Evolutionary conservation across 92 coral and sea anemone species (phyloP).

Genomic region (Zoanthus gigantus): DNA sequence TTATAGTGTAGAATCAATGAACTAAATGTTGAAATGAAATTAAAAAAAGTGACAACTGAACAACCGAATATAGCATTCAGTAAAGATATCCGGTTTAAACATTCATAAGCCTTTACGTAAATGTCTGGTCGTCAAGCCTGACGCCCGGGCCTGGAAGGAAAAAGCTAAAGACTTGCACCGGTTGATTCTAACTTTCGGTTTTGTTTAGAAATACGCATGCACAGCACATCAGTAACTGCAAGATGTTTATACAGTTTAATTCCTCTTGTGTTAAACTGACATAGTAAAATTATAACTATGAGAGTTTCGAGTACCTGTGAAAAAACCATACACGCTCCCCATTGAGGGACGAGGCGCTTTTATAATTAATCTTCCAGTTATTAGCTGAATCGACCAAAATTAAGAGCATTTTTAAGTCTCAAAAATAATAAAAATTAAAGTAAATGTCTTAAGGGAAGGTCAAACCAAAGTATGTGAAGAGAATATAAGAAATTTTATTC

Average conservation of each 20-base stretch:
- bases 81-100: not conserved
- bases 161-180: not conserved
- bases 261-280: too few relatives aligned
- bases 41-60: not conserved
- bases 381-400: too few relatives aligned
- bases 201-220: not conserved
- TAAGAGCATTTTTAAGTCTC: too few relatives aligned
- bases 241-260: not conserved
- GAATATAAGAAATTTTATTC: too few relatives aligned
- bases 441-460: too few relatives aligned
- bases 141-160: not conserved
- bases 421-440: too few relatives aligned
- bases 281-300: too few relatives aligned
- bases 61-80: not conserved
- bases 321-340: not conserved
- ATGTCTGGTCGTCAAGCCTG: not conserved
- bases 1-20: not conserved
- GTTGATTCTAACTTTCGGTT: not conserved
- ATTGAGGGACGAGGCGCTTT: not conserved
- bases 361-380: too few relatives aligned
- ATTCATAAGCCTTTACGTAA: not conserved
- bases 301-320: not conserved
- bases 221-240: not conserved
- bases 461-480: too few relatives aligned
- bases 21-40: not conserved